A percentile compares a stretch with the other conserved stretches of the same genome.
Evolutionary conservation across 2,888 invertebrate species (phyloP).

Genomic region (Prenolepis imparis): DNA sequence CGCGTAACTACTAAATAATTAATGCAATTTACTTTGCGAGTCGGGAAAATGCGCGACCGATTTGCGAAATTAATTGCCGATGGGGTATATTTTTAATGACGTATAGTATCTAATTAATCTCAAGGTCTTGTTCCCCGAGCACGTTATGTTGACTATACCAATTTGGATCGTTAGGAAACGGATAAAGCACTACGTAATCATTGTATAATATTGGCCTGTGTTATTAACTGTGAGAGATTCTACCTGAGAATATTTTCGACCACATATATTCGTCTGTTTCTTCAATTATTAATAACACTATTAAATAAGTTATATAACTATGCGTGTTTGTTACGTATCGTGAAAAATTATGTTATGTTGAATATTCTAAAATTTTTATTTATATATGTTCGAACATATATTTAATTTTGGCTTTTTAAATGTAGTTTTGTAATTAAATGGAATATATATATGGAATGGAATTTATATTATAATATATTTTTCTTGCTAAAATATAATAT

Average conservation of each 20-base stretch:
- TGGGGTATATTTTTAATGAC: slow-evolving; percentile 30
- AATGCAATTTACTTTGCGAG: slow-evolving; percentile 16
- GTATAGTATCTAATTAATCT: slow-evolving; percentile 52
- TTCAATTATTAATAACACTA: slow-evolving; percentile 18
- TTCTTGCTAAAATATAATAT: slow-evolving; percentile 8
- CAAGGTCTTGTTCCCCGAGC: slow-evolving; percentile 50
- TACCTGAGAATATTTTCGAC: slow-evolving; percentile 18
- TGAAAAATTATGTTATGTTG: neutral
- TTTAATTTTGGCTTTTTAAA: neutral
- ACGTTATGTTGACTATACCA: slow-evolving; percentile 35
- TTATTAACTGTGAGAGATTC: slow-evolving; percentile 41
- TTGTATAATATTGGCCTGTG: slow-evolving; percentile 38
- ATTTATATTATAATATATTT: neutral
- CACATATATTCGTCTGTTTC: slow-evolving; percentile 15
- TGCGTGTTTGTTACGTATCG: neutral
- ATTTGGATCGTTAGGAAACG: slow-evolving; percentile 49
- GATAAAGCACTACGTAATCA: slow-evolving; percentile 28
- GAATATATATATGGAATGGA: neutral
- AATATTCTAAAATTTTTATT: neutral
- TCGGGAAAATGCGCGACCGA: slow-evolving; percentile 21
- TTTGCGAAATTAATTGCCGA: slow-evolving; percentile 51
- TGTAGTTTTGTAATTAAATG: neutral
- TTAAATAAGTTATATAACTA: neutral
- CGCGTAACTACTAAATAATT: neutral
- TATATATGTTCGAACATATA: neutral